Base-by-base conservation (phyloP, 1,140 invertebrate genomes). In the Hyphantria cunea region DNA sequence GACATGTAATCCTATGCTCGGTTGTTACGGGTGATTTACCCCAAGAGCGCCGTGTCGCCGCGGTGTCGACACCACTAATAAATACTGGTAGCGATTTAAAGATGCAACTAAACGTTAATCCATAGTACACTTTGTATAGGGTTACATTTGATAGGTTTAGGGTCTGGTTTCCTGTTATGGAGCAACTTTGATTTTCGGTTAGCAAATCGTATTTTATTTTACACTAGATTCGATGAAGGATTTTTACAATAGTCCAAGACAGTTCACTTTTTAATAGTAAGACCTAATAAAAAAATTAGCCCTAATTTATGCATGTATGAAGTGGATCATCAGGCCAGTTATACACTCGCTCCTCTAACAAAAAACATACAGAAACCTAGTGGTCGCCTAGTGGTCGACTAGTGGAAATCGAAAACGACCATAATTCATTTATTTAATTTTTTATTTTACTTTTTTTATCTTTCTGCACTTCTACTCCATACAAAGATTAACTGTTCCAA, bases 81-180 rank as follows among this genome's bases (percentile, higher is more conserved):
- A 84, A 84, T 82, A 84, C 69, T 70, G 68, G 81, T 80, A 80
- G 81, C 78, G 68, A 70, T 74, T 70, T 74, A 74, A 52, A 67
- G 69, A 66, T 64, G 64, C 71, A 66, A 71, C 73, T 70, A 71
- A 74, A 71, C 73, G 75, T 65, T 68, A 58, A 31, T 25, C 47
- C 60, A 34, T 37, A 53, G 41, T 50, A 56, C 53, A 37, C 41
- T 64, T 55, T 45, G 71, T 71, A 71, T 74, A 66, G 63, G 64
- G 65, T 76, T 76, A 76, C 73, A 45, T 50, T 50, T 48, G 55
- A 60, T 33, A 51, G 56, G 8, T 60, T 50, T 60, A 60, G 15
- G 34, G 25, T n/a, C 25, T 60, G 12, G 55, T 39, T 49, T 8
- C 8, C 8, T 12, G 10, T 0, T 44, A n/a, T 44, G n/a, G 12